These are phyloP conservation scores for Spinus olivaceus DNA, from an alignment of 2,797 vertebrate species.

Conservation along the genomic window DNA sequence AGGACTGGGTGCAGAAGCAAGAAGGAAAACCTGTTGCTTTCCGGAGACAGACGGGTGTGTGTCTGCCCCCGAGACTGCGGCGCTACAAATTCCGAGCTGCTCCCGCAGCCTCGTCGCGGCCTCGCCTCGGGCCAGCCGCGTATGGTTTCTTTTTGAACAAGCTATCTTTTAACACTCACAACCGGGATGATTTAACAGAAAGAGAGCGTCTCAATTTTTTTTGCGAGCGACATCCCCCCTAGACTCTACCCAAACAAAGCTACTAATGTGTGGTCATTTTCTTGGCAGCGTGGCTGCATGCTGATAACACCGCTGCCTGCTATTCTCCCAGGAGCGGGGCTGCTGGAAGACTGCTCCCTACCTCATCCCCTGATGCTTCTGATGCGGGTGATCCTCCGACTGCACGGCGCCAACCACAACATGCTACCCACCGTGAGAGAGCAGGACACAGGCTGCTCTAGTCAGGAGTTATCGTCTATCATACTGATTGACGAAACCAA, in stretches of 20 bases:
- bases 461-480: conserved; percentile 94
- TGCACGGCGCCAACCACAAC: conserved; percentile 95
- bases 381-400: conserved; percentile 90
- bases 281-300: conserved; percentile 77
- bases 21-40: conserved; percentile 73
- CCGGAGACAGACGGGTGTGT: conserved; percentile 32
- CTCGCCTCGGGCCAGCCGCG: conserved; percentile 62
- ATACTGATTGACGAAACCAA: conserved; percentile 93
- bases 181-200: conserved; percentile 82
- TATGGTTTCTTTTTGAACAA: conserved; percentile 74
- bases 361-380: conserved; percentile 83
- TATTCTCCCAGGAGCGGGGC: conserved; percentile 82
- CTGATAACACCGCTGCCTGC: conserved; percentile 86
- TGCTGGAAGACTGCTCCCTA: conserved; percentile 79
- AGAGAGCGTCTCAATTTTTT: conserved; percentile 73
- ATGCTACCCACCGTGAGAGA: conserved; percentile 91
- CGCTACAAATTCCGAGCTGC: conserved; percentile 40
- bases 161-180: conserved; percentile 83
- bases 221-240: conserved; percentile 75
- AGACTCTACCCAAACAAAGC: conserved; percentile 88
- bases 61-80: conserved; percentile 11
- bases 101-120: conserved; percentile 37
- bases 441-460: conserved; percentile 87
- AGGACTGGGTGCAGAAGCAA: conserved; percentile 61
- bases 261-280: conserved; percentile 87